Percentiles rank a stretch among this genome's conserved stretches.
These are phyloP conservation scores for Oxytorus armatus DNA, from an alignment of 2,888 invertebrate species.

Conservation along the genomic window DNA sequence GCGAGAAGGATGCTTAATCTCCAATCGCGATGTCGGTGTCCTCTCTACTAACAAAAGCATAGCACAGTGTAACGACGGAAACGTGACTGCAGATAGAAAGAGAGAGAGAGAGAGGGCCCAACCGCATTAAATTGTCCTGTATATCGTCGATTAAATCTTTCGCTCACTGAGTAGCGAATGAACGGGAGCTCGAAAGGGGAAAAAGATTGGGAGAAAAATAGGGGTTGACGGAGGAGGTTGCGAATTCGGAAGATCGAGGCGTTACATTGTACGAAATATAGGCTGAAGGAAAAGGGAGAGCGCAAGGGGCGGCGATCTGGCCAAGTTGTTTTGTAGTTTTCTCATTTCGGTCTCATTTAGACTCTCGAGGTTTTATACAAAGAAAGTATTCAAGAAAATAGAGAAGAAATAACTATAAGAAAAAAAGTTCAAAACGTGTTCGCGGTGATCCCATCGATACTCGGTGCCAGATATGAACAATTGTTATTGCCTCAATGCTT, in stretches of 20 bases:
- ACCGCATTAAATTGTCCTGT: constrained; percentile 69
- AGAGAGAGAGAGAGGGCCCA: constrained; percentile 26
- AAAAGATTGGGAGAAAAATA: constrained; percentile 22
- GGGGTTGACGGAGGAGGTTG: constrained; percentile 13
- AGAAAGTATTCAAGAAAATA: not conserved
- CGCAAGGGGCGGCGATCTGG: constrained; percentile 7
- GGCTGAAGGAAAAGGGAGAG: not conserved
- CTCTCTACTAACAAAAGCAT: constrained; percentile 55
- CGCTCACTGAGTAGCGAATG: constrained; percentile 65
- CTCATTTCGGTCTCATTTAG: not conserved
- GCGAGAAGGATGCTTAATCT: constrained; percentile 63
- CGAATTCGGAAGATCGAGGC: constrained; percentile 30
- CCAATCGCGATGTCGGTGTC: constrained; percentile 60
- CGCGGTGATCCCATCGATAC: too few species aligned
- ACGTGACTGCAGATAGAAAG: constrained; percentile 30
- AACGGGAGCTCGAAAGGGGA: constrained; percentile 56
- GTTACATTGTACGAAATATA: constrained; percentile 20
- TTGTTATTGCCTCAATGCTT: too few species aligned
- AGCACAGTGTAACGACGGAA: constrained; percentile 50
- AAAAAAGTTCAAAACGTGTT: not conserved
- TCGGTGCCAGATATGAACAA: not conserved
- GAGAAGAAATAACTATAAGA: not conserved
- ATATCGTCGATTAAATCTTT: constrained; percentile 72
- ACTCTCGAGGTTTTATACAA: not conserved
- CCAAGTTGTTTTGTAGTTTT: constrained; percentile 30